phyloP scores from a whole-genome alignment of 2,113 vertebrate species.

The Toxostoma redivivum region DNA sequence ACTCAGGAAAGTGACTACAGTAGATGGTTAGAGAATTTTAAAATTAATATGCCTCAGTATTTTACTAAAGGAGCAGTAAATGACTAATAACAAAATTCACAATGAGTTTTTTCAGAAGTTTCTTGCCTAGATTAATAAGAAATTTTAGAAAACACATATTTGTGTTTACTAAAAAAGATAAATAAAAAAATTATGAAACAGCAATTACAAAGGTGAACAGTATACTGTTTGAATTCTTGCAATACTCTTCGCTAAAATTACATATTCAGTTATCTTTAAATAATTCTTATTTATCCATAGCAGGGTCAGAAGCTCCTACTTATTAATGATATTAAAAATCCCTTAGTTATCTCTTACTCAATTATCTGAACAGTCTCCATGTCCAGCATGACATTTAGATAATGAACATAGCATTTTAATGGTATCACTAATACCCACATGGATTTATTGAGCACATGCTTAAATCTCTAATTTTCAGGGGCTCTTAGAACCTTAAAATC shows the following conservation, averaged over 20 bases:
- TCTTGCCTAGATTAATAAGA: neutral
- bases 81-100: neutral
- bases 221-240: neutral
- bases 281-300: neutral
- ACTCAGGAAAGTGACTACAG: neutral
- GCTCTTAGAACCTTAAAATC: neutral
- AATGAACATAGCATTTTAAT: slow-evolving; percentile 4
- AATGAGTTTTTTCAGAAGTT: neutral
- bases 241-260: neutral
- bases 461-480: neutral
- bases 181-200: neutral
- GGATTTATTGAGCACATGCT: neutral
- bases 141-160: neutral
- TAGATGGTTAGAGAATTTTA: neutral
- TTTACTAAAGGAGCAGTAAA: neutral
- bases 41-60: neutral
- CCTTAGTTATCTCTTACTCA: neutral
- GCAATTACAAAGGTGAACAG: neutral
- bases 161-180: neutral
- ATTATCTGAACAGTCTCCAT: neutral
- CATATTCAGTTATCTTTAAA: neutral
- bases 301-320: neutral
- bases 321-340: slow-evolving; percentile 10
- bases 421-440: neutral
- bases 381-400: slow-evolving; percentile 42